Base-by-base conservation (phyloP, 2,888 invertebrate genomes). In the Acrocyrtus sp. region DNA sequence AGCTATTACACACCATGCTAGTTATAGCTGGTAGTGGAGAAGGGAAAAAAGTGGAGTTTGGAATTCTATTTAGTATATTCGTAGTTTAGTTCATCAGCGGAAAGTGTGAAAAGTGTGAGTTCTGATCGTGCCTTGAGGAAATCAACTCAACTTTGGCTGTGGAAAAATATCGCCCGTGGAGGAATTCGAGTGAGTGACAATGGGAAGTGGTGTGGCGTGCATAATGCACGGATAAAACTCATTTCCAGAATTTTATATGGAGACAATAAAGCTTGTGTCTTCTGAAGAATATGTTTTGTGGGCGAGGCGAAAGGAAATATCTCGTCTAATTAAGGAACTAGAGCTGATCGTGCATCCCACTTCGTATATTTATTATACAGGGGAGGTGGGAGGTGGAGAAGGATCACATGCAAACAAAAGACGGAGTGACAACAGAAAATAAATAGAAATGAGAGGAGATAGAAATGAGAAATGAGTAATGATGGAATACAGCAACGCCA, bases 71-170 rank as follows among this genome's bases (percentile, higher is more conserved):
- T 15, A 4, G 21, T 15, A 22, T 21, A n/a, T n/a, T n/a, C n/a
- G n/a, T 5, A 6, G 17, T n/a, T 45, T 39, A 39, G 39, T 39
- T 10, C 6, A 39, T 39, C 6, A 15, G 39, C 39, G 39, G 39
- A 39, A 39, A 39, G 39, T 6, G 39, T 39, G 39, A 39, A 10
- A 39, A 39, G 15, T 10, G 45, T 45, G 45, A 10, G 15, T 17
- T 21, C 21, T 50, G 21, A 50, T 50, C 19, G 50, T 22, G 50
- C 50, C 50, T 21, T 3, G 21, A 50, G 50, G 50, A 50, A 50
- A 50, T 50, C 50, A 21, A 22, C 45, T n/a, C 39, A n/a, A n/a
- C n/a, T n/a, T n/a, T 34, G 34, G 5, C 34, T 34, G 34, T n/a
- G n/a, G n/a, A n/a, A n/a, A n/a, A n/a, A n/a, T n/a, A n/a, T 34